Percentiles rank a stretch among this genome's conserved stretches.
Evolutionary conservation across 2,113 vertebrate species (phyloP).

Genomic region (Lynx canadensis): DNA sequence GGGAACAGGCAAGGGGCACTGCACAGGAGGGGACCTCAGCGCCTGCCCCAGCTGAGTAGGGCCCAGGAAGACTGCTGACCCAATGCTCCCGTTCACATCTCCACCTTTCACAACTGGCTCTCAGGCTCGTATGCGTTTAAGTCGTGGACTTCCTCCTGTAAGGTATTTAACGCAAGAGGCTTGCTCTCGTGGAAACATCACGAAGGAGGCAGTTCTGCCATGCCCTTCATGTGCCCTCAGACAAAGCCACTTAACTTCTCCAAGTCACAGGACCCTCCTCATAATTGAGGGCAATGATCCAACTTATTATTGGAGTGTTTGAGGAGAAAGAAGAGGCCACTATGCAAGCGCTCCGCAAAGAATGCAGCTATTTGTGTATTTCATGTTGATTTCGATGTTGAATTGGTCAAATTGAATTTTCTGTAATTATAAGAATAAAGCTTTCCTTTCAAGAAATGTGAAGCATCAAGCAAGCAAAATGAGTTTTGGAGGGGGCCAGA

Average conservation of each 20-base stretch:
- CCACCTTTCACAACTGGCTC: neutral
- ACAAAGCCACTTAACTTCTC: neutral
- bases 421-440: constrained; percentile 31
- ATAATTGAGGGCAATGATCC: neutral
- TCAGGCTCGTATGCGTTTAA: no score
- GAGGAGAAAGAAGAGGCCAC: neutral
- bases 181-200: neutral
- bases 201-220: neutral
- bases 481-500: neutral
- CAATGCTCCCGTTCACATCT: neutral
- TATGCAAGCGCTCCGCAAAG: neutral
- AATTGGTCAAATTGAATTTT: constrained; percentile 34
- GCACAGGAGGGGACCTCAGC: neutral
- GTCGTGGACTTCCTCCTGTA: neutral
- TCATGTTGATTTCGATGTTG: neutral
- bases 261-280: neutral
- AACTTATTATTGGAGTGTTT: neutral
- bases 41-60: neutral
- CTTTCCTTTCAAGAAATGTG: constrained; percentile 18
- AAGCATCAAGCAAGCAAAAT: neutral
- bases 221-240: neutral
- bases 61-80: neutral
- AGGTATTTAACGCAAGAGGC: neutral
- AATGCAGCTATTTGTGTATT: neutral
- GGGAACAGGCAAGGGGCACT: neutral